These are phyloP conservation scores for Hestina assimilis DNA, from an alignment of 1,140 invertebrate species.

Conservation along the genomic window DNA sequence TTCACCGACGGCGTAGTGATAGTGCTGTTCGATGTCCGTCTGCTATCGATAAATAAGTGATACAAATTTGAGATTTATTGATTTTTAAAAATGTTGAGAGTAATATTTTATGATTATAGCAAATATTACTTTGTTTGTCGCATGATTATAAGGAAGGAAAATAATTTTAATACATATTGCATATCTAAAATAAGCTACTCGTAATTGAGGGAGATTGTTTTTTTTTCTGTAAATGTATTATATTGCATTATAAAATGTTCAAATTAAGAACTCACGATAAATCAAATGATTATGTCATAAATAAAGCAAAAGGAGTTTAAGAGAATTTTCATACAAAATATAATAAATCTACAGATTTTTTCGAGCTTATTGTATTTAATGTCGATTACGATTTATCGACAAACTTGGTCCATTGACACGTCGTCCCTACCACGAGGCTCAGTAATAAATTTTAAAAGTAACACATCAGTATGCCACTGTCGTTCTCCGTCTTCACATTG, in stretches of 20 bases:
- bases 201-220: too few relatives aligned
- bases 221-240: too few relatives aligned
- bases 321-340: not conserved
- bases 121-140: too few relatives aligned
- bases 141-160: too few relatives aligned
- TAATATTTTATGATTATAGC: too few relatives aligned
- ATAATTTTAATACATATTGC: too few relatives aligned
- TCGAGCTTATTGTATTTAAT: conserved; percentile 5
- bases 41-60: conserved; percentile 15
- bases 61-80: too few relatives aligned
- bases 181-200: too few relatives aligned
- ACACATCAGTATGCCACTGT: conserved; percentile 61
- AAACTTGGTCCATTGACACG: conserved; percentile 15
- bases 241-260: too few relatives aligned
- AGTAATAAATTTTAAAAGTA: conserved; percentile 70
- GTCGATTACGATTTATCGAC: conserved; percentile 8
- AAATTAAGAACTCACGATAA: too few relatives aligned
- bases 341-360: not conserved
- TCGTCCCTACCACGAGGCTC: conserved; percentile 20
- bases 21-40: conserved; percentile 38
- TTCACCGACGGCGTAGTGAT: conserved; percentile 46
- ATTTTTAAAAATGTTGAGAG: too few relatives aligned
- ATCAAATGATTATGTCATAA: too few relatives aligned
- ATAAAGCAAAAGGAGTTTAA: not conserved
- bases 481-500: conserved; percentile 46